Evolutionary conservation across 2,888 invertebrate genomes (phyloP).

Genomic region (Creontiades dilutus): DNA sequence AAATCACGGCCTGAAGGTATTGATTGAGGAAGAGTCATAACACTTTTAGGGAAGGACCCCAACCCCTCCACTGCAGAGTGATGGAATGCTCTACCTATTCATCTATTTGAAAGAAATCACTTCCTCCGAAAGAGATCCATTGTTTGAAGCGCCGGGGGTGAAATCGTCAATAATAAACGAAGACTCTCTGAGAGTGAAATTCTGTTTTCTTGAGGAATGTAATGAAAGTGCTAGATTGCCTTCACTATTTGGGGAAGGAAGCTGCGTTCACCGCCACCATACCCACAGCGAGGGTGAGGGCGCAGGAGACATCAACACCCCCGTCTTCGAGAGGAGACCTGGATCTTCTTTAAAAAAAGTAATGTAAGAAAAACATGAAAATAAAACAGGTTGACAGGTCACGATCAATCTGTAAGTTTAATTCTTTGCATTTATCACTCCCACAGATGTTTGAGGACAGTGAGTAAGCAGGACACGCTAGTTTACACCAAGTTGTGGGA

Average conservation of each 20-base stretch:
- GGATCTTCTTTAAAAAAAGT: too few relatives aligned
- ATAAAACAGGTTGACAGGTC: too few relatives aligned
- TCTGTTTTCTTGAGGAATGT: conserved; percentile 3
- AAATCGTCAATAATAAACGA: neutral
- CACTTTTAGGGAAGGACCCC: conserved; percentile 6
- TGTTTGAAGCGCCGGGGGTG: neutral
- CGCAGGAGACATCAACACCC: too few relatives aligned
- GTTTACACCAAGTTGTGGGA: too few relatives aligned
- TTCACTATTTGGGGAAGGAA: neutral
- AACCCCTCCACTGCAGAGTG: neutral
- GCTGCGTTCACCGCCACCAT: neutral
- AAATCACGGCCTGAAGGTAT: conserved; percentile 30
- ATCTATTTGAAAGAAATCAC: conserved; percentile 12
- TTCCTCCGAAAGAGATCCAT: conserved; percentile 1
- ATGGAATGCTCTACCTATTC: conserved; percentile 2
- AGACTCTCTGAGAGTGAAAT: neutral
- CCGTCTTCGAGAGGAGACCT: too few relatives aligned
- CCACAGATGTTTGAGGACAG: too few relatives aligned
- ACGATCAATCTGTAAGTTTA: too few relatives aligned
- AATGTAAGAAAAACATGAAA: too few relatives aligned
- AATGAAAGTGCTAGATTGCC: neutral
- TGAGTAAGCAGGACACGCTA: too few relatives aligned
- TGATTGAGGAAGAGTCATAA: conserved; percentile 35
- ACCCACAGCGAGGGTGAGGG: too few relatives aligned
- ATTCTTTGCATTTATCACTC: too few relatives aligned